Conservation (phyloP, 2,888 invertebrate genomes). For the Chymomyza caudatula region DNA sequence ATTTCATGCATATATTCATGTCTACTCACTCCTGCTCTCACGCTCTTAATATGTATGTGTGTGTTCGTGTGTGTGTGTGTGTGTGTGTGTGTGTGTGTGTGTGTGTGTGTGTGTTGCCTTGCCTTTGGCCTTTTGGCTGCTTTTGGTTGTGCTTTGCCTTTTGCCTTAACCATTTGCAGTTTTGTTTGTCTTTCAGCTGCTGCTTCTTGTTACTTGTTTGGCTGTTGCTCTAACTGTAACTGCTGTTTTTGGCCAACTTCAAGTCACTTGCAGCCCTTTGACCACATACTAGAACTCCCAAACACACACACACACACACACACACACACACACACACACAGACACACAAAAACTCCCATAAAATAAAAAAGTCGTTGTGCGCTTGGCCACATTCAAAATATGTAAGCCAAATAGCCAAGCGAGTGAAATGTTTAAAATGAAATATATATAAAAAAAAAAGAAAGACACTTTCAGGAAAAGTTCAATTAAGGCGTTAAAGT, state of each 20-base stretch:
- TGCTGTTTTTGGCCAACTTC: constrained; percentile 31
- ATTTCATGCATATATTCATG: constrained; percentile 50
- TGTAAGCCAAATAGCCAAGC: constrained; percentile 24
- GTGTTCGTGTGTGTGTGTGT: constrained; percentile 13
- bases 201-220: constrained; percentile 4
- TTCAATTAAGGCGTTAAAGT: background rate
- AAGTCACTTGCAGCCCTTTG: constrained; percentile 43
- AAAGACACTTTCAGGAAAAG: background rate
- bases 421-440: constrained; percentile 33
- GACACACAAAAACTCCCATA: background rate
- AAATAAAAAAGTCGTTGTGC: background rate
- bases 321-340: constrained; percentile 21
- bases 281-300: constrained; percentile 27
- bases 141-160: constrained; percentile 29
- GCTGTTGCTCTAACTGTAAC: constrained; percentile 22
- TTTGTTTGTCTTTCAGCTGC: constrained; percentile 26
- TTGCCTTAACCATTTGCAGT: constrained; percentile 26
- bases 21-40: background rate
- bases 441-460: background rate
- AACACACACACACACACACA: background rate
- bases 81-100: constrained; percentile 17
- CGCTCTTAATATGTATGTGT: constrained; percentile 36
- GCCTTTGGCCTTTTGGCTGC: constrained; percentile 58
- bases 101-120: no score
- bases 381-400: constrained; percentile 40